Evolutionary conservation across 1,140 invertebrate species (phyloP).

Genomic region (Drosophila nebulosa): DNA sequence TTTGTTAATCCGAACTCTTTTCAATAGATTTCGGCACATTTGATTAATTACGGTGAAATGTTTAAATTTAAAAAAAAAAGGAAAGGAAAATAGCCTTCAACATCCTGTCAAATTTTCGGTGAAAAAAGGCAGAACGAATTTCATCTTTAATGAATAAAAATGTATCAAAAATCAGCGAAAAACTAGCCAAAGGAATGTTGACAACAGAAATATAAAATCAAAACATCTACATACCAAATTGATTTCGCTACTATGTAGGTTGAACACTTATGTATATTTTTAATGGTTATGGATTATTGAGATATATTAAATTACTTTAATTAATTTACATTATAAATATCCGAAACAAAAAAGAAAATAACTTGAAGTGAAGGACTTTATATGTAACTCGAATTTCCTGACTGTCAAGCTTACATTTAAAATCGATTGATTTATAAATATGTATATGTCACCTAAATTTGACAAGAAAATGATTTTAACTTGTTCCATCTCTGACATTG

Average conservation of each 20-base stretch:
- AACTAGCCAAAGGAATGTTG: no score
- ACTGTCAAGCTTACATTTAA: slow-evolving; percentile 3
- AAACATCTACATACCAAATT: not conserved
- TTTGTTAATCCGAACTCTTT: no score
- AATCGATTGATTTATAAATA: not conserved
- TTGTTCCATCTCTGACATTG: not conserved
- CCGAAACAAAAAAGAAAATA: not conserved
- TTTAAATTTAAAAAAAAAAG: no score
- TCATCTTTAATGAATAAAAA: no score
- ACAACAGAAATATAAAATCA: no score
- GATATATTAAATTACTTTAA: not conserved
- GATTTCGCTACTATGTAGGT: not conserved
- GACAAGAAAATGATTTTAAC: not conserved
- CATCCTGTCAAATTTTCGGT: no score
- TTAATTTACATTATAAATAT: not conserved
- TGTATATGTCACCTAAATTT: not conserved
- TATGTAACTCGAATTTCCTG: not conserved
- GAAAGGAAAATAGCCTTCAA: no score
- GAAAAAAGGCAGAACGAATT: no score
- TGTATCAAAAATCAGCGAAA: no score
- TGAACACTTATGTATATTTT: not conserved
- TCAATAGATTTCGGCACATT: no score
- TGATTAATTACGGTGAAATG: no score
- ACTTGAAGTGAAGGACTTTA: not conserved
- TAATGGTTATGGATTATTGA: not conserved